phyloP scores from a whole-genome alignment of 2,888 invertebrate species.

The Hypsopygia costalis region DNA sequence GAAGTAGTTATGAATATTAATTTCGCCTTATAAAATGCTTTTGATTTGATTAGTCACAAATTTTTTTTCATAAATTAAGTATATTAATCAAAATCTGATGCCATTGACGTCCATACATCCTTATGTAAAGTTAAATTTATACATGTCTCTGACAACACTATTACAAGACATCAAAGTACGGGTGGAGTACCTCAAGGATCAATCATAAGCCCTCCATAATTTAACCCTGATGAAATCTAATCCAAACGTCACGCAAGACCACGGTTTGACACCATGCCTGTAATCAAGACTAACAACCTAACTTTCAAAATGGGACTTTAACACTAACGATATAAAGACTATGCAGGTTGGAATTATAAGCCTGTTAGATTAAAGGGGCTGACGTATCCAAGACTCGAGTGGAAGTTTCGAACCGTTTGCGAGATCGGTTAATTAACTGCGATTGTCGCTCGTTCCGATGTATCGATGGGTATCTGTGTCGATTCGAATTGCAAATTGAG shows the following conservation, averaged over 20 bases:
- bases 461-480: neutral
- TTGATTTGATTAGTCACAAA: too few species aligned
- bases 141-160: too few species aligned
- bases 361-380: neutral
- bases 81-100: too few species aligned
- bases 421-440: conserved; percentile 6
- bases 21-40: too few species aligned
- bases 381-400: neutral
- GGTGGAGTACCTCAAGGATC: neutral
- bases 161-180: neutral
- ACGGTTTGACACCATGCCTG: neutral
- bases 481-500: neutral
- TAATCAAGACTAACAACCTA: neutral
- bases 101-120: too few species aligned
- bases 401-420: conserved; percentile 5
- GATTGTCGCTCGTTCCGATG: conserved; percentile 3
- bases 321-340: neutral
- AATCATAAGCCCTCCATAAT: neutral
- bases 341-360: neutral
- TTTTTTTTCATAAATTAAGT: too few species aligned
- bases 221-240: neutral
- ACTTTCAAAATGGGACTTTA: neutral
- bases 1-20: too few species aligned
- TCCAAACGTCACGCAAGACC: neutral
- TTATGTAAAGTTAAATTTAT: too few species aligned